Conservation (phyloP, 2,113 vertebrate species). For the Anhinga rufa region DNA sequence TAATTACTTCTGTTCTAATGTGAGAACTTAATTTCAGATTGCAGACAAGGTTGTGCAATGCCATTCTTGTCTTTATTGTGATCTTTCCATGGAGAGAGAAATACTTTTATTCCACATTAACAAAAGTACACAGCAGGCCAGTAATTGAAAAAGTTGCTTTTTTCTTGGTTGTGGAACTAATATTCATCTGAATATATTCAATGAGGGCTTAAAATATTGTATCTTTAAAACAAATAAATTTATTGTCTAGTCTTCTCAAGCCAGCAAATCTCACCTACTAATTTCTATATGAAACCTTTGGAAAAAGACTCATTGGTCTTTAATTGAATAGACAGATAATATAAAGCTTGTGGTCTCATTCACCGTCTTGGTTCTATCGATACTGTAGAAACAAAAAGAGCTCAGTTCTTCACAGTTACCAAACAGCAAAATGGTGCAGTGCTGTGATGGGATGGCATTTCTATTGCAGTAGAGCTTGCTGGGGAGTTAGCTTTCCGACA, state of each 20-base stretch:
- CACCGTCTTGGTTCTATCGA: neutral
- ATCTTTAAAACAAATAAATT: neutral
- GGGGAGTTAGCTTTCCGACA: neutral
- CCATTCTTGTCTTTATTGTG: slow-evolving; percentile 37
- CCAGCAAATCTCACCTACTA: neutral
- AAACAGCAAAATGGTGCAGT: neutral
- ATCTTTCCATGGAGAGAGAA: slow-evolving; percentile 33
- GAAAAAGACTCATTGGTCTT: neutral
- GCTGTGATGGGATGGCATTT: neutral
- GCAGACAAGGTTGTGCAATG: slow-evolving; percentile 58
- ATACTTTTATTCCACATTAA: neutral
- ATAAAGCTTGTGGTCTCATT: neutral
- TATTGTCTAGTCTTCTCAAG: neutral
- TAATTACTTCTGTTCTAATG: slow-evolving; percentile 57
- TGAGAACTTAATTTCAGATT: slow-evolving; percentile 64
- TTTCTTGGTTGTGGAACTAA: neutral
- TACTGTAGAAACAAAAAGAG: neutral
- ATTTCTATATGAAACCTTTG: neutral
- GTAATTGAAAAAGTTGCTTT: slow-evolving; percentile 10
- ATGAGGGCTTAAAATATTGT: slow-evolving; percentile 5
- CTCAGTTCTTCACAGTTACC: neutral
- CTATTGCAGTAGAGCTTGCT: neutral
- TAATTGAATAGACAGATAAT: neutral
- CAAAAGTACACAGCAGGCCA: neutral
- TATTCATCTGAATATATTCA: neutral